These are phyloP conservation scores for Elysia chlorotica DNA, from an alignment of 1,140 invertebrate species.

Conservation along the genomic window DNA sequence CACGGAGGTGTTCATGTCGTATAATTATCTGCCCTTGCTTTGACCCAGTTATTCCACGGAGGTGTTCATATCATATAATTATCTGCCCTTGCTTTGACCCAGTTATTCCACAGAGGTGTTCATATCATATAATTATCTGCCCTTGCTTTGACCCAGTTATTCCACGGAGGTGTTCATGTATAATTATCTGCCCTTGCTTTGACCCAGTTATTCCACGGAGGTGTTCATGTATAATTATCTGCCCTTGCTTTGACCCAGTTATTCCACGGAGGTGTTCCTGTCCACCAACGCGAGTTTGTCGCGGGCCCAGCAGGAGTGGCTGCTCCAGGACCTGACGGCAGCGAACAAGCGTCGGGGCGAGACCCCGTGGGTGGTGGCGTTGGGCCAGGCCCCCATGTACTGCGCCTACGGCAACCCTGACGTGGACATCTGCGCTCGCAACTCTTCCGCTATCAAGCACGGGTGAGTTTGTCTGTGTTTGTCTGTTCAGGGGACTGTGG, in stretches of 20 bases:
- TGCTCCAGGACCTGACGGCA: conserved; percentile 48
- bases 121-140: no score
- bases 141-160: no score
- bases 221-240: no score
- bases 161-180: not conserved
- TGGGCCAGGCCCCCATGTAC: conserved; percentile 96
- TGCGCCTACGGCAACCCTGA: conserved; percentile 82
- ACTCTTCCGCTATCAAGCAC: conserved; percentile 39
- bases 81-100: no score
- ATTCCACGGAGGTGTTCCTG: conserved; percentile 54
- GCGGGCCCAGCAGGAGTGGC: conserved; percentile 36
- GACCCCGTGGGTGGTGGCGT: conserved; percentile 91
- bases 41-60: no score
- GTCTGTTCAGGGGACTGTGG: no score
- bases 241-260: conserved; percentile 43
- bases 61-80: no score
- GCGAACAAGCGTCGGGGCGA: conserved; percentile 70
- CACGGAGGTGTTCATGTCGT: no score
- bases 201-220: no score
- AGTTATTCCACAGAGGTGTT: no score
- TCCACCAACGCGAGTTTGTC: conserved; percentile 23
- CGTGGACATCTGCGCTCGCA: conserved; percentile 78
- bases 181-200: no score
- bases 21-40: no score
- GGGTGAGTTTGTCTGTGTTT: conserved; percentile 31